Conservation (phyloP, 2,888 invertebrate genomes). For the Thelaira solivaga region DNA sequence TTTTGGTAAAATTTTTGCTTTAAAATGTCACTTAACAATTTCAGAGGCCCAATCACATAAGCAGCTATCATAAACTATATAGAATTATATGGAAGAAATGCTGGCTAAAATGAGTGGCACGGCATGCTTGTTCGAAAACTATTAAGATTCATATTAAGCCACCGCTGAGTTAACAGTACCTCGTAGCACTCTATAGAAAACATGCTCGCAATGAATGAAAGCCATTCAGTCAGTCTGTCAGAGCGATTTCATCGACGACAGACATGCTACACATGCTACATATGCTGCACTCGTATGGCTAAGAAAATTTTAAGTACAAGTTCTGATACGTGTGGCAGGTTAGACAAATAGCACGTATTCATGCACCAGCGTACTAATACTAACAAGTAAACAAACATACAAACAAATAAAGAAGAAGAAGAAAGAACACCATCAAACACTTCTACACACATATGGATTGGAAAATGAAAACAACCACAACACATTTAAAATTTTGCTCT, state of each 20-base stretch:
- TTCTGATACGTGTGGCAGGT: constrained; percentile 38
- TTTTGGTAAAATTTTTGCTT: constrained; percentile 53
- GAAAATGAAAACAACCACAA: constrained; percentile 14
- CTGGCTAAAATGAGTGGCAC: constrained; percentile 29
- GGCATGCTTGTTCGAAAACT: constrained; percentile 57
- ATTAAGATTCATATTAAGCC: constrained; percentile 63
- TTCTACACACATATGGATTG: not conserved
- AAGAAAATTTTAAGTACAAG: constrained; percentile 11
- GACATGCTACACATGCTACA: constrained; percentile 39
- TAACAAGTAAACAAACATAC: not conserved
- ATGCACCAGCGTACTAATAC: constrained; percentile 34
- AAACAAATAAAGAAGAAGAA: too few species aligned
- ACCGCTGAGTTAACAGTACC: constrained; percentile 48
- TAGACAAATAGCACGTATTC: constrained; percentile 51
- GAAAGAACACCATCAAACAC: not conserved
- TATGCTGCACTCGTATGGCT: too few species aligned
- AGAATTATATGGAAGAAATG: constrained; percentile 19
- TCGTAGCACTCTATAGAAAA: constrained; percentile 11
- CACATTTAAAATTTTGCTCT: constrained; percentile 35
- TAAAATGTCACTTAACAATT: constrained; percentile 57
- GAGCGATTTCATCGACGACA: constrained; percentile 30
- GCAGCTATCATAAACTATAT: constrained; percentile 20
- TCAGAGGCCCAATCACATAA: constrained; percentile 44
- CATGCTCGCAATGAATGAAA: constrained; percentile 59
- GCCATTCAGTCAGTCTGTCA: constrained; percentile 29